Conservation (phyloP, 2,888 invertebrate genomes). For the Oeneis ivallda region DNA sequence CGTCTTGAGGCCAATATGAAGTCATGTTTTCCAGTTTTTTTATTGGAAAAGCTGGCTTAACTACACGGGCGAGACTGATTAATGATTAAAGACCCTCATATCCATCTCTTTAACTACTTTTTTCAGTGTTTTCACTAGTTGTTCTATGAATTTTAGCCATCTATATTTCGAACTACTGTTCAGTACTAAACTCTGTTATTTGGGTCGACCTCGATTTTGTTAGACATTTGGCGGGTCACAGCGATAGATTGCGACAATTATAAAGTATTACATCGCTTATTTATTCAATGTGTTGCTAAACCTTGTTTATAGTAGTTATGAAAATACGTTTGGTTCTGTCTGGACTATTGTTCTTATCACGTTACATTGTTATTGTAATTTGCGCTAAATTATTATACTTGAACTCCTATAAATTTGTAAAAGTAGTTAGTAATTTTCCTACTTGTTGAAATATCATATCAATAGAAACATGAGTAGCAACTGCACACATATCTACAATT, state of each 20-base stretch:
- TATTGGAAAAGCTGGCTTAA: conserved; percentile 48
- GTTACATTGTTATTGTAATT: conserved; percentile 23
- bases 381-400: background rate
- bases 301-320: conserved; percentile 25
- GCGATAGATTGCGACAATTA: conserved; percentile 37
- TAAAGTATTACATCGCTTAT: conserved; percentile 27
- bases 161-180: conserved; percentile 8
- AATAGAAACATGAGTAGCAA: too few relatives aligned
- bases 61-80: conserved; percentile 18
- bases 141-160: conserved; percentile 13
- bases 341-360: conserved; percentile 17
- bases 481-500: too few relatives aligned
- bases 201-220: conserved; percentile 45
- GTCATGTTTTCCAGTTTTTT: conserved; percentile 72
- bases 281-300: conserved; percentile 28
- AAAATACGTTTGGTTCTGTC: conserved; percentile 18
- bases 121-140: background rate
- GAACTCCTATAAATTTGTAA: background rate
- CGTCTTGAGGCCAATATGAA: conserved; percentile 48
- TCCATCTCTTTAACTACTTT: conserved; percentile 16
- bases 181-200: conserved; percentile 33
- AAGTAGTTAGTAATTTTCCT: background rate
- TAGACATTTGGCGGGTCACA: conserved; percentile 43
- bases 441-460: background rate
- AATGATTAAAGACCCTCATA: conserved; percentile 25